Conservation (phyloP, 2,797 vertebrate species). For the Salmo trutta region DNA sequence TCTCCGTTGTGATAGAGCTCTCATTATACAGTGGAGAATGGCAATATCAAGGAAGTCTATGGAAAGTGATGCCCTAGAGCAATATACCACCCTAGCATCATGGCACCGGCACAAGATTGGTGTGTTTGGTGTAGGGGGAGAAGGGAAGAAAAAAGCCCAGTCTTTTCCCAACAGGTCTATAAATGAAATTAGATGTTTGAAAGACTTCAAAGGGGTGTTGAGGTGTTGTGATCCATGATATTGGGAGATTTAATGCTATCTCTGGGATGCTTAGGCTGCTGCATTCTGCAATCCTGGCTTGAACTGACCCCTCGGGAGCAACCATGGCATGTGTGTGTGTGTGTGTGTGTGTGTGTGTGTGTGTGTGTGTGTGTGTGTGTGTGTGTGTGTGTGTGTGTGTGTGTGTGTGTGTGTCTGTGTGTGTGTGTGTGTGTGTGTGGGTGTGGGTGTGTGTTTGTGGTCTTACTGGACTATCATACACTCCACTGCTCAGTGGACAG, state of each 20-base stretch:
- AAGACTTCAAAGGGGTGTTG: constrained; percentile 45
- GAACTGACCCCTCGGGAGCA: constrained; percentile 28
- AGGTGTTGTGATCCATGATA: constrained; percentile 61
- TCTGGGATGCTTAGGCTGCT: constrained; percentile 55
- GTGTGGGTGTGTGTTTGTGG: constrained; percentile 7
- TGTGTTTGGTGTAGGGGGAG: constrained; percentile 40
- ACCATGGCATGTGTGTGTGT: constrained; percentile 8
- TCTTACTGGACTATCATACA: background rate
- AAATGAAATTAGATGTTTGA: constrained; percentile 52
- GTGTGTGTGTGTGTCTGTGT: constrained; percentile 13
- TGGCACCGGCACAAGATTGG: constrained; percentile 53
- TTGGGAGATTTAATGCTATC: constrained; percentile 61
- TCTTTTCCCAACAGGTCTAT: constrained; percentile 45
- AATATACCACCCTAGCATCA: constrained; percentile 54
- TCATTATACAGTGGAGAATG: constrained; percentile 36
- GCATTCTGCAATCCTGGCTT: constrained; percentile 50
- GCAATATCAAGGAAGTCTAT: constrained; percentile 65
- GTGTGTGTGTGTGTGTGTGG: constrained; percentile 17
- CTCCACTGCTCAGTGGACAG: constrained; percentile 22
- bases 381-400: constrained; percentile 19
- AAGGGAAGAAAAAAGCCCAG: constrained; percentile 50
- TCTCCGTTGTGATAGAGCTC: constrained; percentile 46
- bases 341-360: constrained; percentile 20
- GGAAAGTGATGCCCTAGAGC: constrained; percentile 66
- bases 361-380: constrained; percentile 10